Percentiles rank a stretch among this genome's conserved stretches.
Conservation (phyloP, 2,797 vertebrate species). For the Rallus crepitans region DNA sequence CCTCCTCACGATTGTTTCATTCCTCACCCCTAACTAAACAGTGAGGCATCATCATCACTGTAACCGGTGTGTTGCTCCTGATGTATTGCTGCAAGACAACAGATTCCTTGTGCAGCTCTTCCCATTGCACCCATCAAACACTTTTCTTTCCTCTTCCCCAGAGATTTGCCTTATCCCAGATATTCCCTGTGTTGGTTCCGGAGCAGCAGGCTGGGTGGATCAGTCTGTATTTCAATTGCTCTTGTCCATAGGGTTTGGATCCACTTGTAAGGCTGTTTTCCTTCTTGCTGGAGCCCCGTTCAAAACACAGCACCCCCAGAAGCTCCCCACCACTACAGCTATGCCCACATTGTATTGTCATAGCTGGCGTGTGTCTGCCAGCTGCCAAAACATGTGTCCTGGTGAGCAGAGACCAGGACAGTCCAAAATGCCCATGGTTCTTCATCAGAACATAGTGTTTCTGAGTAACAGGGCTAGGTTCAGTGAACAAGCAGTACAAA, state of each 20-base stretch:
- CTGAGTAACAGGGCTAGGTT: neutral
- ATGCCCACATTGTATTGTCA: rapidly evolving
- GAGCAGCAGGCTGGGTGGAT: neutral
- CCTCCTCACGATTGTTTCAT: neutral
- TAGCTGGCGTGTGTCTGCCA: neutral
- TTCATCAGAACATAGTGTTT: neutral
- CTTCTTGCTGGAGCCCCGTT: neutral
- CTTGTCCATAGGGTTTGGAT: neutral
- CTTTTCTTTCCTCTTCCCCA: neutral
- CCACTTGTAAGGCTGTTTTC: neutral
- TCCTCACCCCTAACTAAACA: neutral
- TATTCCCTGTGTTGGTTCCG: neutral
- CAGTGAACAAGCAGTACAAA: neutral
- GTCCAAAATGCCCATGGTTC: neutral
- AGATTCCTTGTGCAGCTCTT: neutral
- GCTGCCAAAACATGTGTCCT: neutral
- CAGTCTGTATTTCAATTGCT: neutral
- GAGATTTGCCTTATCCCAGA: neutral
- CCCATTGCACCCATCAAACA: neutral
- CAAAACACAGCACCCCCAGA: neutral
- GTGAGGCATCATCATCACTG: neutral
- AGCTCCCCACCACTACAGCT: neutral
- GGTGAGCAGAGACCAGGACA: neutral
- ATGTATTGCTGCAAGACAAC: neutral
- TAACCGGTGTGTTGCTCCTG: neutral